Conservation (phyloP, 2,113 vertebrate species). For the Mus musculus region DNA sequence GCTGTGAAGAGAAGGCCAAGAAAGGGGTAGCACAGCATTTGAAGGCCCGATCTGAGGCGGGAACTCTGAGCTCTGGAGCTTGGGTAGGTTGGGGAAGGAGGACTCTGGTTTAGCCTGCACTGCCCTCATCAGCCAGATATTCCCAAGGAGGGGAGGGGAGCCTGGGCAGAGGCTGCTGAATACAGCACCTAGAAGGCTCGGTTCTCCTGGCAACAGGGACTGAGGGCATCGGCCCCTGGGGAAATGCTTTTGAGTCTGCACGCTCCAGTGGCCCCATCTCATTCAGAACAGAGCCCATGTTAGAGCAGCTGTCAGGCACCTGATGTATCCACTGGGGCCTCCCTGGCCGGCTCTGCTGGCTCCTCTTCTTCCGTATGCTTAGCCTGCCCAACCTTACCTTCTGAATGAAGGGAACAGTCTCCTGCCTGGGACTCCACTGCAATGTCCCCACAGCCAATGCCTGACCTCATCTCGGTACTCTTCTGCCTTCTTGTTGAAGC, state of each 20-base stretch:
- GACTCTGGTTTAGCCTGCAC: neutral
- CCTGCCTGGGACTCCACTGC: neutral
- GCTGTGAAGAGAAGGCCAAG: too few species aligned
- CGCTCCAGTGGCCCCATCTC: neutral
- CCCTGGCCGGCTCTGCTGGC: too few species aligned
- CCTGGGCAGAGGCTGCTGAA: neutral
- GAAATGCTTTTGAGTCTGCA: neutral
- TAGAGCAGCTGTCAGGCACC: too few species aligned
- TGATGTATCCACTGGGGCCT: neutral
- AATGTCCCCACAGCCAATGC: too few species aligned
- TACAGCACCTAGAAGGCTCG: neutral
- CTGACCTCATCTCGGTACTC: neutral
- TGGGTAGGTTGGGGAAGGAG: neutral
- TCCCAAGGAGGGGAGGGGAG: neutral
- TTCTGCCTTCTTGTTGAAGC: too few species aligned
- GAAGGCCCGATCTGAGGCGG: neutral
- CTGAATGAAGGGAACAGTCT: neutral
- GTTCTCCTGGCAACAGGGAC: neutral
- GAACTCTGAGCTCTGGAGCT: neutral
- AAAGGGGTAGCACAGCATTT: neutral
- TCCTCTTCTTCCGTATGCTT: too few species aligned
- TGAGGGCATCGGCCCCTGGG: neutral
- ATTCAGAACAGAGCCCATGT: neutral
- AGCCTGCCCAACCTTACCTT: neutral
- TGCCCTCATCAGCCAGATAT: neutral